A percentile compares a stretch with the other conserved stretches of the same genome.
phyloP scores from a whole-genome alignment of 2,888 invertebrate species.

The Mimumesa dahlbomi region DNA sequence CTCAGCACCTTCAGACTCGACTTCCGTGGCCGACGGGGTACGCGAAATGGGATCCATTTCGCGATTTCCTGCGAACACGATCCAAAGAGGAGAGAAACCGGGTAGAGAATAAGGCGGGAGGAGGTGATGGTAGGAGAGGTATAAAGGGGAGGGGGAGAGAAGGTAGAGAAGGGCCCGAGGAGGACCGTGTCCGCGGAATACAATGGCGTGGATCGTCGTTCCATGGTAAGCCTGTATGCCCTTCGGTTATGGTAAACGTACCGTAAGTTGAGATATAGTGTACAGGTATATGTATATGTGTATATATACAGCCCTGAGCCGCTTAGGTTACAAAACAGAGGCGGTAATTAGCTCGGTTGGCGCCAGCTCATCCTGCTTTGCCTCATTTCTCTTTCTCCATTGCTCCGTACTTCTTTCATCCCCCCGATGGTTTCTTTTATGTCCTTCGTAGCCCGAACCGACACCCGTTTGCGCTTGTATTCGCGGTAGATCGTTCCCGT shows the following conservation, averaged over 20 bases:
- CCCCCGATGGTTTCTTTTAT: constrained; percentile 41
- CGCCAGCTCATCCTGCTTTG: constrained; percentile 58
- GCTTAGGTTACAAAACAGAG: constrained; percentile 75
- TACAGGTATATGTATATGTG: constrained; percentile 58
- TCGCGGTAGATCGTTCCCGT: constrained; percentile 13
- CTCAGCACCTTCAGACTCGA: constrained; percentile 51
- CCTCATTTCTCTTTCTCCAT: constrained; percentile 33
- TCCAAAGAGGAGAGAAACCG: constrained; percentile 34
- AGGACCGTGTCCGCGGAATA: constrained; percentile 35
- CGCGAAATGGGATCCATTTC: constrained; percentile 67
- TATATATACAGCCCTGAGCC: constrained; percentile 58
- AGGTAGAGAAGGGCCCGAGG: constrained; percentile 9
- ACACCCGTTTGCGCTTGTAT: constrained; percentile 31
- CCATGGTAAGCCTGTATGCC: constrained; percentile 38
- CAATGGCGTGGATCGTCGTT: constrained; percentile 56
- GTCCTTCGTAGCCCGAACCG: constrained; percentile 23
- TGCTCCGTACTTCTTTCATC: too few relatives aligned
- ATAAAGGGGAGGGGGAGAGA: neutral
- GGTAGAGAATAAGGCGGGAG: neutral
- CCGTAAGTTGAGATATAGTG: constrained; percentile 69
- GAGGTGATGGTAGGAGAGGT: constrained; percentile 2
- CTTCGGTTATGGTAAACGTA: constrained; percentile 66
- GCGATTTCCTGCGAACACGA: constrained; percentile 68
- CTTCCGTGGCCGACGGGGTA: constrained; percentile 60
- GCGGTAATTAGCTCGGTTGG: constrained; percentile 71